Evolutionary conservation across 2,113 vertebrate genomes (phyloP).

Genomic region (Scomber japonicus): DNA sequence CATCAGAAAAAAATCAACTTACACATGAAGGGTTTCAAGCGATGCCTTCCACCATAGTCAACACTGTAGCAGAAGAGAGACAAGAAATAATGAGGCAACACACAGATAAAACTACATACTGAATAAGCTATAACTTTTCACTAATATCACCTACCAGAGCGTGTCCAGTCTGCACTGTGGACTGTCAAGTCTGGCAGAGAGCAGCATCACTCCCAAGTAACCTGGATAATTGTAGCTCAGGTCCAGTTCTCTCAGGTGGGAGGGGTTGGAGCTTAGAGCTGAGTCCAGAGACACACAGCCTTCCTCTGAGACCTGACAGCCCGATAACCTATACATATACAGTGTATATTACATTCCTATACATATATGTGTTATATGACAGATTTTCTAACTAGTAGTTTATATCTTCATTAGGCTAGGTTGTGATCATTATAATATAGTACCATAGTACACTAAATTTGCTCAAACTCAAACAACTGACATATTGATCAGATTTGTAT

Average conservation of each 20-base stretch:
- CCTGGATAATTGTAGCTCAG: slow-evolving; percentile 3
- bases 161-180: slow-evolving; percentile 10
- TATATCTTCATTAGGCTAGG: too few species aligned
- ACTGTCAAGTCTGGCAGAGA: background rate
- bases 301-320: slow-evolving; percentile 1
- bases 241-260: too few species aligned
- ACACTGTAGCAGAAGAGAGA: background rate
- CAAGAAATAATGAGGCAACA: background rate
- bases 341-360: too few species aligned
- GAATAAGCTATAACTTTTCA: background rate
- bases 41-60: slow-evolving; percentile 6
- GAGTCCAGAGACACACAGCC: background rate
- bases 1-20: background rate
- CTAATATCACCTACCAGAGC: background rate
- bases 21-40: slow-evolving; percentile 16
- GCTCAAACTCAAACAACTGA: too few species aligned
- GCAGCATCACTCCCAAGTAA: background rate
- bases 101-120: too few species aligned
- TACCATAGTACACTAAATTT: too few species aligned
- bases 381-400: too few species aligned
- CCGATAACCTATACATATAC: slow-evolving; percentile 1
- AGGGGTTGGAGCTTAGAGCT: too few species aligned
- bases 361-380: too few species aligned
- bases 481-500: too few species aligned
- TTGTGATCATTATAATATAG: too few species aligned